Percentiles rank a stretch among this genome's conserved stretches.
Evolutionary conservation across 2,888 invertebrate species (phyloP).

Genomic region (Salpingus planirostris): DNA sequence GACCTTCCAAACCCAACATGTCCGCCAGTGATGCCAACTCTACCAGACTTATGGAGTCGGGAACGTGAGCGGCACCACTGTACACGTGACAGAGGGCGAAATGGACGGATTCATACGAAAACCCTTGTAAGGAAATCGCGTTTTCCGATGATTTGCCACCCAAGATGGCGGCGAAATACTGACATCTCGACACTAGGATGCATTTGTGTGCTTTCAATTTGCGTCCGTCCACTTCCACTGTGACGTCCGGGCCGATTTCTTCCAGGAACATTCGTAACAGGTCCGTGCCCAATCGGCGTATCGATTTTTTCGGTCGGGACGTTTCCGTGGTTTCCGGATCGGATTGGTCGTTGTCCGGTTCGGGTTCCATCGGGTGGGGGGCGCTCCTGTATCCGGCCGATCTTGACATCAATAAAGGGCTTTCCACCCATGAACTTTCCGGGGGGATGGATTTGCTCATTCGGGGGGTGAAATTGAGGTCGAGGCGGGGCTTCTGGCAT

Average conservation of each 20-base stretch:
- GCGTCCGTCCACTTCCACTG: constrained; percentile 73
- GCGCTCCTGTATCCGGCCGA: constrained; percentile 47
- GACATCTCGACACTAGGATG: constrained; percentile 83
- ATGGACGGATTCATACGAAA: constrained; percentile 76
- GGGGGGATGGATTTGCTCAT: constrained; percentile 65
- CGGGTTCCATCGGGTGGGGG: constrained; percentile 37
- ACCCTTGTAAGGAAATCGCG: constrained; percentile 76
- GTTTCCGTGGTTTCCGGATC: constrained; percentile 30
- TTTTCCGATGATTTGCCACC: constrained; percentile 75
- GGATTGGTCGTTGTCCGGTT: constrained; percentile 29
- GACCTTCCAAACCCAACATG: constrained; percentile 80
- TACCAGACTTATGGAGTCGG: constrained; percentile 75
- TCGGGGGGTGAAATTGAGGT: constrained; percentile 43
- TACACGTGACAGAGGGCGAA: constrained; percentile 91
- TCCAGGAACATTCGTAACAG: constrained; percentile 84
- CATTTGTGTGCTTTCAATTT: constrained; percentile 86
- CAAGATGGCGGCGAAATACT: constrained; percentile 86
- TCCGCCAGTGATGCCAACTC: constrained; percentile 84
- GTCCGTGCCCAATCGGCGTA: constrained; percentile 66
- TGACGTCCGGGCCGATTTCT: constrained; percentile 82
- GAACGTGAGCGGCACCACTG: constrained; percentile 83
- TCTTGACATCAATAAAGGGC: constrained; percentile 52
- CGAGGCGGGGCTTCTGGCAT: constrained; percentile 50
- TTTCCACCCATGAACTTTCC: constrained; percentile 58
- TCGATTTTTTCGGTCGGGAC: constrained; percentile 45